Base-by-base conservation (phyloP, 2,888 invertebrate species). In the Adelognathus sp. region DNA sequence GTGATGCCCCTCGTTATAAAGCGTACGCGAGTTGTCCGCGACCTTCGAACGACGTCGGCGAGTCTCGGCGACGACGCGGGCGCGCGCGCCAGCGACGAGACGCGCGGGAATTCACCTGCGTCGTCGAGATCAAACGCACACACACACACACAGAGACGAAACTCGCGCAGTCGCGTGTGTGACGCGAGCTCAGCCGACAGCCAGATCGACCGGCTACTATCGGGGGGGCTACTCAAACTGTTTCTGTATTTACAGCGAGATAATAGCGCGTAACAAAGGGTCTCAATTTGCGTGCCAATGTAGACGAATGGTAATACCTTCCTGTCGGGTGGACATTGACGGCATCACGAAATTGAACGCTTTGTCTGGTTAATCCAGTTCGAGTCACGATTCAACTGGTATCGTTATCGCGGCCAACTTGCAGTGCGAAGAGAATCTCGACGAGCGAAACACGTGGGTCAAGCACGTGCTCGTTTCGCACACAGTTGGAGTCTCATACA, bases 31-130 rank as follows among this genome's bases (percentile, higher is more conserved):
- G 29, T 21, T 9, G 9, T 27, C n/a, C 14, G 41, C 75, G 79
- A 71, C 66, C 75, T 75, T 75, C 75, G 79, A 50, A 14, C 54
- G 71, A 31, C 75, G 66, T 75, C 79, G 75, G 61, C 41, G 61
- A 56, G 71, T 79, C 79, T 75, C 79, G 71, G 27, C 33, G 33
- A 36, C 66, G 36, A 29, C 54, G 70, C 60, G 44, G 29, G 41
- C 33, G 9, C 36, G 29, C 29, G 31, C 18, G 56, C n/a, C n/a
- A n/a, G 9, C n/a, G 2, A 2, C 39, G 29, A 14, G 58, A 7
- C 9, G 18, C n/a, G 58, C 36, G 39, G 67, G 54, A 16, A 54
- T 54, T 39, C 67, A 67, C 67, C 67, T 67, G 67, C 54, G 67
- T 63, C 41, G 41, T 52, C 54, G 67, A 14, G 16, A 16, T 31